These are phyloP conservation scores for Tuberolachnus salignus DNA, from an alignment of 2,888 invertebrate species.

Conservation along the genomic window DNA sequence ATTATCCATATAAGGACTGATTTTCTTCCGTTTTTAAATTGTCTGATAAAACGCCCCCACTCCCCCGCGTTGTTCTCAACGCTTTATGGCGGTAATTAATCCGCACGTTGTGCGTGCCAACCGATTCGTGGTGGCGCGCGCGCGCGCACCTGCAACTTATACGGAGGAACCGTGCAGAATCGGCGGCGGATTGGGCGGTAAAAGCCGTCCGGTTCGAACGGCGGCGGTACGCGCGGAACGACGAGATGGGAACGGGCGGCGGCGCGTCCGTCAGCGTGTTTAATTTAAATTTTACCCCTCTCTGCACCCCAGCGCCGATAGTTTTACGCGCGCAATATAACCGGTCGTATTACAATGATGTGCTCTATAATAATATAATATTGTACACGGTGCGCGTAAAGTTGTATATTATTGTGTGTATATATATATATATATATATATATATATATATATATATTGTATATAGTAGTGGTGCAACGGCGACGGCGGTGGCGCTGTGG, in stretches of 20 bases:
- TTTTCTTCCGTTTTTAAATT: too few relatives aligned
- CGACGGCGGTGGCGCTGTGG: background rate
- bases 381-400: background rate
- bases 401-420: background rate
- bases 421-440: too few relatives aligned
- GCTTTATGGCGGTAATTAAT: conserved; percentile 23
- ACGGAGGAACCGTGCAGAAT: background rate
- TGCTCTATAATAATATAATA: too few relatives aligned
- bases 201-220: background rate
- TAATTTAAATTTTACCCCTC: conserved; percentile 29
- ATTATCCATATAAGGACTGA: too few relatives aligned
- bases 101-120: background rate
- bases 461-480: conserved; percentile 3
- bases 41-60: background rate
- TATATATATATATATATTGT: background rate
- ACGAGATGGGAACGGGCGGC: background rate
- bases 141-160: conserved; percentile 23
- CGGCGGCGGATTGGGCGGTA: background rate
- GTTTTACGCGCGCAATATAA: conserved; percentile 34
- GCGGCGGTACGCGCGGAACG: background rate
- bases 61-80: background rate
- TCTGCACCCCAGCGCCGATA: too few relatives aligned
- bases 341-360: conserved; percentile 16
- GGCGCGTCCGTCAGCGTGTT: background rate
- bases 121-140: background rate